Base-by-base conservation (phyloP, 2,113 vertebrate genomes). In the Gymnorhina tibicen region DNA sequence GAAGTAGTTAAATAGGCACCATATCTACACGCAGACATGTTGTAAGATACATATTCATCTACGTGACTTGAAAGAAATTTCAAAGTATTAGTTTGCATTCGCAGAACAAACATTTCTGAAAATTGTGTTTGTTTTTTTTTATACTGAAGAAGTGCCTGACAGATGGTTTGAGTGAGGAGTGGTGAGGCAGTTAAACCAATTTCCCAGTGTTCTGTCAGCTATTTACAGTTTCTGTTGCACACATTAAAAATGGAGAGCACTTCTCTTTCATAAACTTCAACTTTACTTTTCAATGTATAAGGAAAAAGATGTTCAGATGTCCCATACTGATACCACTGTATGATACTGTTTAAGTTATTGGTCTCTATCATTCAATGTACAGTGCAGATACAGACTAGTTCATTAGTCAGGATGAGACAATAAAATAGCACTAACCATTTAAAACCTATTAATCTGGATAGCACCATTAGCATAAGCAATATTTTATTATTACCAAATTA, bases 81-180 rank as follows among this genome's bases (percentile, higher is more conserved):
- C 87, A 87, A 90, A 74, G 85, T 75, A 93, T 62, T 92, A 89
- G 92, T 96, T 91, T 87, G 91, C 96, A 82, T 97, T 95, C 91
- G 89, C 81, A 91, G 97, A 97, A 97, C 83, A 97, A 97, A 95
- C 81, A 94, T 91, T 95, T 97, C 94, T 96, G 95, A 97, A 97
- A 97, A 97, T 83, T 96, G 68, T 96, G 33, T 44, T 27, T 10
- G 5, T 10, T 23, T 32, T n/a, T 97, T 92, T 78, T 89, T 44
- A 95, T 53, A 90, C 84, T 47, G 86, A 85, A 97, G 94, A 97
- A 96, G 90, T 85, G 83, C 90, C 55, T 97, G 96, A 97, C 97
- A 98, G 97, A 98, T 97, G 97, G 97, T 78, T 66, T 91, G 89
- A 97, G 55, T 72, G 97, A 97, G 89, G 68, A 95, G 94, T 95